These are phyloP conservation scores for Eumeta japonica DNA, from an alignment of 1,140 invertebrate species.

Conservation along the genomic window DNA sequence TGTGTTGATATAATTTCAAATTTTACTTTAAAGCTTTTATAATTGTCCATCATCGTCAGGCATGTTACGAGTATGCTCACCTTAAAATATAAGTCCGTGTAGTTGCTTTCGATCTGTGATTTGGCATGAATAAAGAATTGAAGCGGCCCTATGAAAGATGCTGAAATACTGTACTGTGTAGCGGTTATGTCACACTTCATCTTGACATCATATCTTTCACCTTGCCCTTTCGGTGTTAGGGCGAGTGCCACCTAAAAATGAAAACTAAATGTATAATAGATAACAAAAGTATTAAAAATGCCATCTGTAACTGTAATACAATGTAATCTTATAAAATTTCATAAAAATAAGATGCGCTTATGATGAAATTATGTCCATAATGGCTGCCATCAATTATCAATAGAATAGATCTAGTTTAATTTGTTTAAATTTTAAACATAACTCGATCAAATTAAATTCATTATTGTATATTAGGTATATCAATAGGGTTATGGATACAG, in stretches of 20 bases:
- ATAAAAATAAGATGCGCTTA: conserved; percentile 4
- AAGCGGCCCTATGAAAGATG: conserved; percentile 28
- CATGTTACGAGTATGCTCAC: conserved; percentile 19
- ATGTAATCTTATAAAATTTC: conserved; percentile 3
- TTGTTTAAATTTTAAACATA: no score
- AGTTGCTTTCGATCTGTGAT: conserved; percentile 50
- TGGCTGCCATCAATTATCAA: no score
- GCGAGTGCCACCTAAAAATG: conserved; percentile 26
- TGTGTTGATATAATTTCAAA: neutral
- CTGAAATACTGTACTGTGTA: conserved; percentile 25
- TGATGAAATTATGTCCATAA: no score
- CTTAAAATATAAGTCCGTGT: conserved; percentile 49
- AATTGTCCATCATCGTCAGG: neutral
- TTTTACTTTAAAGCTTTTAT: neutral
- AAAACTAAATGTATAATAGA: no score
- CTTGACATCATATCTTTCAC: conserved; percentile 27
- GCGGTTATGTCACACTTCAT: conserved; percentile 22
- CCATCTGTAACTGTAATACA: no score
- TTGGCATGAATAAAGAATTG: conserved; percentile 55
- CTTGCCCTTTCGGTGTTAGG: conserved; percentile 32
- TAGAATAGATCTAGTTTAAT: no score
- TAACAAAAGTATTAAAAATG: no score
- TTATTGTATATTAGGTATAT: no score
- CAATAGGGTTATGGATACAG: no score
- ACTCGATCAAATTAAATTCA: no score